Conservation (phyloP, 2,888 invertebrate genomes). For the Conchocele bisecta region DNA sequence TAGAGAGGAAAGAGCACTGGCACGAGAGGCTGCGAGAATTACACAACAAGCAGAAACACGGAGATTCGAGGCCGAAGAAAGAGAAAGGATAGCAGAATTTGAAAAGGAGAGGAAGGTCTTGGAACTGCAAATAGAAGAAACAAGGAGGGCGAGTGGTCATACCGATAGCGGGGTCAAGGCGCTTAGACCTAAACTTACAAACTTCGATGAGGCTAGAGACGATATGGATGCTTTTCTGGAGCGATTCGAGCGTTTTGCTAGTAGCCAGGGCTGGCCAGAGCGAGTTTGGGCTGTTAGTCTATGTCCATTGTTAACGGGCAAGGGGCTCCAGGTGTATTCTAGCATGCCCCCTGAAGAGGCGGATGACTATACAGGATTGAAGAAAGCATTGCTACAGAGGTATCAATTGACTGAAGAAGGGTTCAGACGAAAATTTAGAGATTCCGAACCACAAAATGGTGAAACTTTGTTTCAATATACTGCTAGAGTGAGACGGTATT, state of each 20-base stretch:
- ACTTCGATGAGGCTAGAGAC: conserved; percentile 25
- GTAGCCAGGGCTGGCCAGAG: conserved; percentile 14
- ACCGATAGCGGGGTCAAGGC: background rate
- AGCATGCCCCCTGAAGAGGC: conserved; percentile 24
- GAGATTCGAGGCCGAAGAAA: background rate
- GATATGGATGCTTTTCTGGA: conserved; percentile 25
- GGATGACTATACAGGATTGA: conserved; percentile 14
- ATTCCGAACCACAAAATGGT: conserved; percentile 9
- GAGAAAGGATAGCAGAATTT: background rate
- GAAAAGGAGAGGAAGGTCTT: background rate
- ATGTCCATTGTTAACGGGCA: conserved; percentile 31
- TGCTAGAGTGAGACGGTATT: conserved; percentile 5
- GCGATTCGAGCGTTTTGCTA: conserved; percentile 27
- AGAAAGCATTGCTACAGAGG: conserved; percentile 16
- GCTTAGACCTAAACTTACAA: conserved; percentile 13
- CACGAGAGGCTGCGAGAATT: background rate
- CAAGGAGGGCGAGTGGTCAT: background rate
- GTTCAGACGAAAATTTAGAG: conserved; percentile 19
- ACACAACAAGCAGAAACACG: background rate
- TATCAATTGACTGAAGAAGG: conserved; percentile 28
- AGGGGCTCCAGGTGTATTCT: conserved; percentile 32
- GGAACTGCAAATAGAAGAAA: background rate
- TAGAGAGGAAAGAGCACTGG: background rate
- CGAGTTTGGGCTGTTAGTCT: conserved; percentile 30
- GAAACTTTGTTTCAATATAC: conserved; percentile 22